Percentiles rank a stretch among this genome's conserved stretches.
Conservation (phyloP, 2,113 vertebrate species). For the Acanthisitta chloris region DNA sequence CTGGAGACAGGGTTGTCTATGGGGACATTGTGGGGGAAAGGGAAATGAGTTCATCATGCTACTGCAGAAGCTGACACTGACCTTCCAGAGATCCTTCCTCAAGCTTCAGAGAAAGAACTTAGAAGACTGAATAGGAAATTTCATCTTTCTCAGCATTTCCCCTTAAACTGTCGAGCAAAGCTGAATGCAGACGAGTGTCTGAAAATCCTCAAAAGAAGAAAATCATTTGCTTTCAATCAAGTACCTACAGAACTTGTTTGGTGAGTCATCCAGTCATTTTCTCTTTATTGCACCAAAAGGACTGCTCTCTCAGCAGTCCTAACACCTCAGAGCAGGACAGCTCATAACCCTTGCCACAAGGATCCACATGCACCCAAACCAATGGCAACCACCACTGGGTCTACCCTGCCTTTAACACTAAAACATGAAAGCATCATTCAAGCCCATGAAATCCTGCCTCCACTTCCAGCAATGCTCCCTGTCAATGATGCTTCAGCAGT, state of each 20-base stretch:
- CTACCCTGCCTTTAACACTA: background rate
- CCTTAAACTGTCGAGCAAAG: background rate
- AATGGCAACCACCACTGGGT: background rate
- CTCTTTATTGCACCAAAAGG: background rate
- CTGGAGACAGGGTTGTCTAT: background rate
- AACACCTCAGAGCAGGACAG: background rate
- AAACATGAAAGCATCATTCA: background rate
- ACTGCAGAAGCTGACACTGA: background rate
- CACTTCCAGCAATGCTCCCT: background rate
- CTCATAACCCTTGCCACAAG: accelerated
- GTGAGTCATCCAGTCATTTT: background rate
- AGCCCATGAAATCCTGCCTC: background rate
- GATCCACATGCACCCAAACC: background rate
- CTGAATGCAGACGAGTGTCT: background rate
- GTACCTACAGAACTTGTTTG: background rate
- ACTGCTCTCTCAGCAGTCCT: background rate
- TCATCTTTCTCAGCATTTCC: background rate
- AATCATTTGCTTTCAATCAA: accelerated
- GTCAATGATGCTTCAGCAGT: background rate
- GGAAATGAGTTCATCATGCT: accelerated
- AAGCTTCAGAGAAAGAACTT: background rate
- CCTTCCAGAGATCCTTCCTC: background rate
- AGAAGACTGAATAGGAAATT: background rate
- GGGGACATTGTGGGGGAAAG: accelerated
- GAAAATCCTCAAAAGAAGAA: background rate